A percentile compares a stretch with the other conserved stretches of the same genome.
phyloP scores from a whole-genome alignment of 2,888 invertebrate genomes.

The Hyles lineata region DNA sequence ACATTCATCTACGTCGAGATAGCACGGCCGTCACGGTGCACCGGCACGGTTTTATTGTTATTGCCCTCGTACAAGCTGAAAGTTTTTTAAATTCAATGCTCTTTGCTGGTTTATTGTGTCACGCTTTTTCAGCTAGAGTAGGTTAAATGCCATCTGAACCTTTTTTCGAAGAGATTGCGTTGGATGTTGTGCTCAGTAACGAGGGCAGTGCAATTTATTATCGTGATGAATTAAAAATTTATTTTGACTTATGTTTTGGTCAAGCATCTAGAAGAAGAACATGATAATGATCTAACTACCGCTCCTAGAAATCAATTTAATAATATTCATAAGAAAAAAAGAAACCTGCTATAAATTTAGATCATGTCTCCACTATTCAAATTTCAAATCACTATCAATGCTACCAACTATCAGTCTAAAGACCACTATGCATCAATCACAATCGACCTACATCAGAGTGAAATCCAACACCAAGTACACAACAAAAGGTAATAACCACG shows the following conservation, averaged over 20 bases:
- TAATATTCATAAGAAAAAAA: too few relatives aligned
- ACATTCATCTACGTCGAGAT: conserved; percentile 65
- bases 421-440: too few relatives aligned
- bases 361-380: too few relatives aligned
- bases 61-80: conserved; percentile 27
- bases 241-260: too few relatives aligned
- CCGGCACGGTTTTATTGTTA: conserved; percentile 44
- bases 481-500: background rate
- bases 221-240: too few relatives aligned
- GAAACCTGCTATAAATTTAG: too few relatives aligned
- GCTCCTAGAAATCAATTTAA: too few relatives aligned
- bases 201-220: background rate
- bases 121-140: conserved; percentile 5
- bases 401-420: too few relatives aligned
- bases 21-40: conserved; percentile 44
- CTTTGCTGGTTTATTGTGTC: conserved; percentile 14
- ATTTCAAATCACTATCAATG: too few relatives aligned
- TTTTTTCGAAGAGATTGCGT: background rate
- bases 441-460: background rate
- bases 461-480: background rate
- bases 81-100: conserved; percentile 23
- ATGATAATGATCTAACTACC: too few relatives aligned
- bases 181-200: background rate
- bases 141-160: background rate
- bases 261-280: too few relatives aligned